Evolutionary conservation across 1,140 invertebrate species (phyloP).

Genomic region (Bombus polaris): DNA sequence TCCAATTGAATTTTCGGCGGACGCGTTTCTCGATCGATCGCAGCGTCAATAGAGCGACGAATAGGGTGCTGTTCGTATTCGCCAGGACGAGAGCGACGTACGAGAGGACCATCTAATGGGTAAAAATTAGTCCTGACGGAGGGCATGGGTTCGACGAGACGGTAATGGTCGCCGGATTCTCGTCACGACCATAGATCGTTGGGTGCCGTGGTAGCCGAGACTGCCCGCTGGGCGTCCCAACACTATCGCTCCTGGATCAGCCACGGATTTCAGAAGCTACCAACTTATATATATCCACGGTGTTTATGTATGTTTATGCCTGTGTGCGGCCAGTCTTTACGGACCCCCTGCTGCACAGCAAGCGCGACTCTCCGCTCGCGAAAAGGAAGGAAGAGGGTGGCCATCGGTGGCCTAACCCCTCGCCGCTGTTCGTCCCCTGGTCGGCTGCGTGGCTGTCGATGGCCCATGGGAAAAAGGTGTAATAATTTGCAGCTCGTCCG

Average conservation of each 20-base stretch:
- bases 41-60: too few species aligned
- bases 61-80: too few species aligned
- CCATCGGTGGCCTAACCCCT: neutral
- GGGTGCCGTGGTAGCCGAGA: constrained; percentile 74
- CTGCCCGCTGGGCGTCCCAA: constrained; percentile 79
- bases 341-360: constrained; percentile 73
- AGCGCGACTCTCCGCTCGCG: constrained; percentile 50
- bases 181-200: constrained; percentile 75
- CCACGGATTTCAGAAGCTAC: constrained; percentile 81
- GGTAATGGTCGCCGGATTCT: constrained; percentile 72
- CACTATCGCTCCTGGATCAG: constrained; percentile 79
- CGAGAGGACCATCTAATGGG: constrained; percentile 2
- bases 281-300: constrained; percentile 75
- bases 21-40: too few species aligned
- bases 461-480: constrained; percentile 31
- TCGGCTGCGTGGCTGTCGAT: constrained; percentile 7
- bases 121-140: constrained; percentile 53
- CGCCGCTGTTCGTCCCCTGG: neutral
- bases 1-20: too few species aligned
- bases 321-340: constrained; percentile 78
- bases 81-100: neutral
- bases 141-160: constrained; percentile 53
- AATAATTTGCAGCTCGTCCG: constrained; percentile 47
- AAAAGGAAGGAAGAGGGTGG: constrained; percentile 28
- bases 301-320: constrained; percentile 76